Base-by-base conservation (phyloP, 2,113 vertebrate species). In the Panthera uncia region DNA sequence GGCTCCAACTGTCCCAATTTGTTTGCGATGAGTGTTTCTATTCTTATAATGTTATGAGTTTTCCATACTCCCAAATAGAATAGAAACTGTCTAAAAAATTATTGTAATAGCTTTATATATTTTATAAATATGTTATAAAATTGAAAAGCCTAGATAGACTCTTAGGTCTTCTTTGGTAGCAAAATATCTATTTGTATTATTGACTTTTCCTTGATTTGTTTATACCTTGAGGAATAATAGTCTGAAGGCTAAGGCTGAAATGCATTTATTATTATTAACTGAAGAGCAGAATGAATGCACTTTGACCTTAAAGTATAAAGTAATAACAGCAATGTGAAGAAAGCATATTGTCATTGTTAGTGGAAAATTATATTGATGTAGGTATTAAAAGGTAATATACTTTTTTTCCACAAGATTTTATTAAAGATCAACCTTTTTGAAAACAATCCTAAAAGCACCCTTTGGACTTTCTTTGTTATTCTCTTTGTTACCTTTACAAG, bases 391-490 rank as follows among this genome's bases (percentile, higher is more conserved):
- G 74, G 50, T n/a, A 83, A 95, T 85, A 12, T 7, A 89, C 19
- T 25, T 87, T 63, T 27, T n/a, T 3, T 29, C 48, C 55, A 65
- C 0, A 3, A 89, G 1, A 83, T 90, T 94, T 98, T 97, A 80
- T 98, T 82, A 84, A 48, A 92, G 41, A 79, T 48, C 1, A 81
- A 1, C 31, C 27, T 57, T 80, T 50, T 27, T 65, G 63, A 97
- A 98, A 97, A 94, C 52, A 95, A 97, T 94, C 87, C 50, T 61
- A 69, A 8, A 3, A 68, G 0, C 0, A 78, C 7, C 25, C 91
- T 97, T 95, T 57, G 79, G 1, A 68, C 78, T 92, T 80, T 73
- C 81, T 96, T 89, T 98, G n/a, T 52, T 97, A 86, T 1, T 71
- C 95, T 25, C 31, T 94, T 57, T 79, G 82, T 89, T 86, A 81